Base-by-base conservation (phyloP, 2,797 vertebrate species). In the Bradypodion pumilum region DNA sequence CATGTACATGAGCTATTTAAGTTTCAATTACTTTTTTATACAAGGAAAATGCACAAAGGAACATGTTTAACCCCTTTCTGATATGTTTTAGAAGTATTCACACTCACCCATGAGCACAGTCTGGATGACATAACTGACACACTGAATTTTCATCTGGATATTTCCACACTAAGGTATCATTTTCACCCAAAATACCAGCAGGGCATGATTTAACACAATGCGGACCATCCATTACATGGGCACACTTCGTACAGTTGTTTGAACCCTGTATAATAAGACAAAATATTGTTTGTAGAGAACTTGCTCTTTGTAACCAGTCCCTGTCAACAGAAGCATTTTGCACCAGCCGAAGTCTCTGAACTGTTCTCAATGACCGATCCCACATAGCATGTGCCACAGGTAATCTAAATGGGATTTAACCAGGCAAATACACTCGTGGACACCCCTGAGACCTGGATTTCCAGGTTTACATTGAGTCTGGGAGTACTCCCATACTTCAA, bases 21-120 rank as follows among this genome's bases (percentile, higher is more conserved):
- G 6, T 40, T 29, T 19, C 46, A 77, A 10, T 35, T 73, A 4
- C 29, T 32, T 80, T 76, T 84, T 35, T 62, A 37, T 68, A 72
- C 1, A 29, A 12, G 44, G 42, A 42, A 79, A 86, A 16, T 32
- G 2, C 13, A 52, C 44, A 62, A 74, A 32, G 32, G 44, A 60
- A 66, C 86, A 1, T 1, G n/a, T 42, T 78, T 78, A 78, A 8
- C 46, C 23, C 32, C 56, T 25, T 32, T 80, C 0, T 2, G 7
- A 29, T 2, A n/a, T 69, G 19, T 62, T 79, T 29, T 56, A 3
- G 0, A 5, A 2, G 52, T 62, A 9, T 37, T 46, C 63, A 78
- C 46, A 94, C 97, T 96, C 87, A 99, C 98, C 97, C 97, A 0
- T 96, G 93, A 7, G 95, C 97, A 87, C 98, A 99, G 95, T 98